A percentile compares a stretch with the other conserved stretches of the same genome.
These are phyloP conservation scores for Harpagoxenus sublaevis DNA, from an alignment of 2,888 invertebrate species.

Conservation along the genomic window DNA sequence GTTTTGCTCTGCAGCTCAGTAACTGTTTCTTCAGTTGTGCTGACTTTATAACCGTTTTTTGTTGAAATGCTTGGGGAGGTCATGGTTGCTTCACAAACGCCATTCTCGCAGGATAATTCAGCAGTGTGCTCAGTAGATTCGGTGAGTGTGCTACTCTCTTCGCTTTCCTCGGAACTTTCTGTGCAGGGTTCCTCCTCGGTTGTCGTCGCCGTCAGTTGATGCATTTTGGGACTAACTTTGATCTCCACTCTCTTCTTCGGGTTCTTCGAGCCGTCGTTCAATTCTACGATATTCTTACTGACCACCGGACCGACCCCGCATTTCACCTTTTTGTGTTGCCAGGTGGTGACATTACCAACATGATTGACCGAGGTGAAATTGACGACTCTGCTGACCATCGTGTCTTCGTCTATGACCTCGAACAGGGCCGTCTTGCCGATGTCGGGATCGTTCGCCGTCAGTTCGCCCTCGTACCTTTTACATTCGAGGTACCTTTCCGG, in stretches of 20 bases:
- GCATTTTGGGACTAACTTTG: slow-evolving; percentile 71
- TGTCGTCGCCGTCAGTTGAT: slow-evolving; percentile 10
- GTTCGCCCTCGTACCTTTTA: slow-evolving; percentile 66
- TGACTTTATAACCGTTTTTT: not conserved
- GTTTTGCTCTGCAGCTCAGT: not conserved
- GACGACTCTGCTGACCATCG: slow-evolving; percentile 65
- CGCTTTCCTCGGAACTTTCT: not conserved
- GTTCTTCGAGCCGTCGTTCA: slow-evolving; percentile 55
- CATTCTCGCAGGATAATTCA: not conserved
- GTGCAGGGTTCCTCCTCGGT: slow-evolving; percentile 24
- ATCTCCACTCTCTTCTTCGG: slow-evolving; percentile 74
- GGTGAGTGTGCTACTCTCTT: not conserved
- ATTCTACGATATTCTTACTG: slow-evolving; percentile 69
- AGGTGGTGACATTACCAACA: slow-evolving; percentile 57
- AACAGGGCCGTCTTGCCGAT: slow-evolving; percentile 61
- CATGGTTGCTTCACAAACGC: not conserved
- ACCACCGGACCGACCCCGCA: slow-evolving; percentile 74
- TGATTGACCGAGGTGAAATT: slow-evolving; percentile 65
- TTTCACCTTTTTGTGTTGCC: slow-evolving; percentile 68
- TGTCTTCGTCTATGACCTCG: slow-evolving; percentile 71
- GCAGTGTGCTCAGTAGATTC: not conserved
- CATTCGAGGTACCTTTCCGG: slow-evolving; percentile 73
- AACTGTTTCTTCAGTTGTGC: not conserved
- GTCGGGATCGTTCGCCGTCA: slow-evolving; percentile 49
- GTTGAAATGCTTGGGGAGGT: not conserved